A percentile compares a stretch with the other conserved stretches of the same genome.
These are phyloP conservation scores for Amphiura filiformis DNA, from an alignment of 35 echinoderm and acorn worm species.

Conservation along the genomic window DNA sequence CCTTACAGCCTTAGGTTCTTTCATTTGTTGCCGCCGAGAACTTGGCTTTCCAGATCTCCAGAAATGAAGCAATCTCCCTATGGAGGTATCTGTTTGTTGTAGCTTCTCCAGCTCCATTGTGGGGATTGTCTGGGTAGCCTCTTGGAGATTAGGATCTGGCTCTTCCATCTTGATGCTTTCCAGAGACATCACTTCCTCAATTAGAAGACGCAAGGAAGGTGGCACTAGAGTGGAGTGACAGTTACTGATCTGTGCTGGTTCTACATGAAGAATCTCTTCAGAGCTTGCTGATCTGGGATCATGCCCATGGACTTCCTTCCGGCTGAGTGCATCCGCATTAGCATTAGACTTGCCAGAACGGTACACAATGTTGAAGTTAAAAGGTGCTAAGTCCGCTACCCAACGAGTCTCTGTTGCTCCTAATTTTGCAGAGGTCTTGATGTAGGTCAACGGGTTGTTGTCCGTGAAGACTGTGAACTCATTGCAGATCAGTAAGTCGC, in stretches of 20 bases:
- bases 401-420: conserved; percentile 60
- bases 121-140: not conserved
- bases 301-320: conserved; percentile 1
- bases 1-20: not conserved
- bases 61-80: no score
- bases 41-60: no score
- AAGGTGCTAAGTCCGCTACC: conserved; percentile 52
- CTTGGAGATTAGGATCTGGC: not conserved
- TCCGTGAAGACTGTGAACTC: conserved; percentile 61
- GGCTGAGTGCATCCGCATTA: conserved; percentile 51
- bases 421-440: conserved; percentile 57
- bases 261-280: not conserved
- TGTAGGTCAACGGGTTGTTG: conserved; percentile 68
- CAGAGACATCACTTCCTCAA: not conserved
- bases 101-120: not conserved
- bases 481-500: conserved; percentile 52
- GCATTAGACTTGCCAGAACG: conserved; percentile 38
- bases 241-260: not conserved
- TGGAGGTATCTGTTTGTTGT: not conserved
- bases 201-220: not conserved
- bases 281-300: not conserved
- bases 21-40: not conserved
- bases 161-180: no score
- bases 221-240: not conserved
- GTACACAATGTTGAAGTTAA: conserved; percentile 59